Evolutionary conservation across 1,140 invertebrate species (phyloP).

Genomic region (Drosophila serrata): DNA sequence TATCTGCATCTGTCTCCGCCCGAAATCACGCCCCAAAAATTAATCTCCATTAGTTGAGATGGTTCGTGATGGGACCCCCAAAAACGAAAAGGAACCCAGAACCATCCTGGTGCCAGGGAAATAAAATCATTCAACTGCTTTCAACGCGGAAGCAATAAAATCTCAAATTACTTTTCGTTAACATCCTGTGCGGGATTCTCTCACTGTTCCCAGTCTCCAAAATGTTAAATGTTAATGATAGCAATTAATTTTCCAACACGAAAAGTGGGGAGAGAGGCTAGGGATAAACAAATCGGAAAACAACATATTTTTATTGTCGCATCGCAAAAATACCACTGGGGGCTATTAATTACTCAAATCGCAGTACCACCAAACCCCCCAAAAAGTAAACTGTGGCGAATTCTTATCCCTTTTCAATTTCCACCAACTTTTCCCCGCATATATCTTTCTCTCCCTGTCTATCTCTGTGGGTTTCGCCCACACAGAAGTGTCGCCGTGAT

Average conservation of each 20-base stretch:
- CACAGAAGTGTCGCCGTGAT: slow-evolving; percentile 69
- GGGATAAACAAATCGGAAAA: slow-evolving; percentile 75
- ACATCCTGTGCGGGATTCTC: slow-evolving; percentile 63
- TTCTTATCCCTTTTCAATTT: slow-evolving; percentile 80
- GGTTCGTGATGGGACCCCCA: neutral
- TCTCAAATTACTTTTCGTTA: slow-evolving; percentile 81
- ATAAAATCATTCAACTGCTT: slow-evolving; percentile 55
- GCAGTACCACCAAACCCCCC: slow-evolving; percentile 16
- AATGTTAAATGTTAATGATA: slow-evolving; percentile 67
- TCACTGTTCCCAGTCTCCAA: slow-evolving; percentile 4
- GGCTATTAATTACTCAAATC: slow-evolving; percentile 80
- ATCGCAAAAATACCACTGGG: slow-evolving; percentile 75
- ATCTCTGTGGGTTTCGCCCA: slow-evolving; percentile 19
- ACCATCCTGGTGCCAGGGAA: slow-evolving; percentile 1
- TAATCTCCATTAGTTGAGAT: slow-evolving; percentile 74
- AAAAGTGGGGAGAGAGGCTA: slow-evolving; percentile 9
- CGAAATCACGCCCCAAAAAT: slow-evolving; percentile 66
- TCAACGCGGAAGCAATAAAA: slow-evolving; percentile 83
- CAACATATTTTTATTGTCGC: slow-evolving; percentile 81
- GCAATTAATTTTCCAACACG: slow-evolving; percentile 70
- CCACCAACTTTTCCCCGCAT: slow-evolving; percentile 36
- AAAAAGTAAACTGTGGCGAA: slow-evolving; percentile 45
- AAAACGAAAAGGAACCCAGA: slow-evolving; percentile 14
- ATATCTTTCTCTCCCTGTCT: neutral
- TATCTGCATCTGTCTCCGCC: slow-evolving; percentile 52